Conservation (phyloP, 1,140 invertebrate genomes). For the Drosophila lini region DNA sequence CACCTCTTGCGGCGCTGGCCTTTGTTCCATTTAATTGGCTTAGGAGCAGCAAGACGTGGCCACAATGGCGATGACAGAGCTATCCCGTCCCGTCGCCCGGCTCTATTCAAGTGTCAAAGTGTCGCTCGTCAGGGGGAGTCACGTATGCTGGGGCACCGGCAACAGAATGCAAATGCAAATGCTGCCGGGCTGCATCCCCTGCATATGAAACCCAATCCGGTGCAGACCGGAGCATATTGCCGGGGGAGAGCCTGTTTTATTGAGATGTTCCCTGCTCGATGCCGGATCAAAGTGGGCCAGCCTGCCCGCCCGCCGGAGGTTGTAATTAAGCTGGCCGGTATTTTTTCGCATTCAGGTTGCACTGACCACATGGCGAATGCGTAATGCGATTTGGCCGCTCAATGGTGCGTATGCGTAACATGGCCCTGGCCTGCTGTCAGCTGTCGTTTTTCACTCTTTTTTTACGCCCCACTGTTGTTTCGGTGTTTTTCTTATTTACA, state of each 20-base stretch:
- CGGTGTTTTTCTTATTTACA: slow-evolving; percentile 35
- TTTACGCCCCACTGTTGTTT: slow-evolving; percentile 28
- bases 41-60: slow-evolving; percentile 23
- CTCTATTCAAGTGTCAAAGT: slow-evolving; percentile 55
- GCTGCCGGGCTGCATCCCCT: slow-evolving; percentile 7
- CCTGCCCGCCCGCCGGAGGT: neutral
- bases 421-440: slow-evolving; percentile 21
- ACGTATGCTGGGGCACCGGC: slow-evolving; percentile 34
- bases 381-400: slow-evolving; percentile 60
- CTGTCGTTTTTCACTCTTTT: slow-evolving; percentile 12
- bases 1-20: slow-evolving; percentile 6
- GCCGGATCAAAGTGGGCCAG: slow-evolving; percentile 25
- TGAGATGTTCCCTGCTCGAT: slow-evolving; percentile 38
- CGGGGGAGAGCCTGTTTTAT: slow-evolving; percentile 35
- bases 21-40: slow-evolving; percentile 58
- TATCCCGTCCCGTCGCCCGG: slow-evolving; percentile 19
- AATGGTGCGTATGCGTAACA: slow-evolving; percentile 66
- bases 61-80: slow-evolving; percentile 30
- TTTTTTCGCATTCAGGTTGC: slow-evolving; percentile 27
- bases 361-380: slow-evolving; percentile 16
- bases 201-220: slow-evolving; percentile 15
- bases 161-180: slow-evolving; percentile 51
- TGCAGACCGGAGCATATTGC: slow-evolving; percentile 9
- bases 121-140: slow-evolving; percentile 30
- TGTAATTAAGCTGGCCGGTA: slow-evolving; percentile 41